Evolutionary conservation across 2,888 invertebrate genomes (phyloP).

Genomic region (Hyppa rectilinea): DNA sequence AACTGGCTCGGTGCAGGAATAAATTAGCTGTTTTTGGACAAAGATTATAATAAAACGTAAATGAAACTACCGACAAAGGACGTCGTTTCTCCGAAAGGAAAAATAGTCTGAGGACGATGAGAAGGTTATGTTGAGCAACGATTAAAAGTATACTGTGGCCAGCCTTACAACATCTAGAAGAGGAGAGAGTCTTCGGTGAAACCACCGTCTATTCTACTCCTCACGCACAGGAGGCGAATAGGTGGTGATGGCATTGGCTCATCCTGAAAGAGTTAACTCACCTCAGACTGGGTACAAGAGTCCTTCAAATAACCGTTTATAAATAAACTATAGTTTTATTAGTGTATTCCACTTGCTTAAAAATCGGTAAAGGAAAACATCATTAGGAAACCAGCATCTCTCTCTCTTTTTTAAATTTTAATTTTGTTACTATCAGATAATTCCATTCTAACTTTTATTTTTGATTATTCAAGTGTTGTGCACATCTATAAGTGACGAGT

Average conservation of each 20-base stretch:
- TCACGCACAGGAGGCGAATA: no score
- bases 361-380: no score
- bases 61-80: not conserved
- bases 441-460: no score
- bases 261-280: not conserved
- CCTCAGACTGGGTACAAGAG: not conserved
- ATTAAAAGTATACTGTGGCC: not conserved
- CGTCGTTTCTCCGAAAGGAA: not conserved
- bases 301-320: not conserved
- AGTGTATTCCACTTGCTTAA: no score
- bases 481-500: no score
- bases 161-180: not conserved
- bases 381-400: no score
- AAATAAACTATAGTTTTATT: no score
- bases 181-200: not conserved
- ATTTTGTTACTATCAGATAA: no score
- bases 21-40: slow-evolving; percentile 6
- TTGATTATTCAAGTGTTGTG: no score
- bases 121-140: not conserved
- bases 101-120: not conserved
- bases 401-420: no score
- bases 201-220: no score
- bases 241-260: no score
- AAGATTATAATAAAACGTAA: not conserved
- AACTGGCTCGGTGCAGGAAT: not conserved